Evolutionary conservation across 2,113 vertebrate genomes (phyloP), one percentile per base, ranked within the genome.

Genomic region (Aegithalos caudatus): DNA sequence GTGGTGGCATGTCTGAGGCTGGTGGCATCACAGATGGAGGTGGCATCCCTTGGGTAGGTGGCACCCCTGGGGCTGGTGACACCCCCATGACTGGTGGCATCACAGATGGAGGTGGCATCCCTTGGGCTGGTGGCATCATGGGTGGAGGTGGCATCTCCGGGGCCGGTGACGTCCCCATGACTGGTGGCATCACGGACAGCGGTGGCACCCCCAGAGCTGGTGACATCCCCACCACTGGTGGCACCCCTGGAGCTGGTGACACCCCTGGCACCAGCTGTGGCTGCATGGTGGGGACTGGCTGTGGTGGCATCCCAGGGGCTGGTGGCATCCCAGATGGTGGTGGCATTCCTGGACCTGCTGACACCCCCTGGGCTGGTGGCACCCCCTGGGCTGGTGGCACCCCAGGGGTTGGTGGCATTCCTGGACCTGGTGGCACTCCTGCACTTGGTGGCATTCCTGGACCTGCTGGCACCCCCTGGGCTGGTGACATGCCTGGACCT

Each of bases 401-500:
- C 12, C 40, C 40, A 11, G 40, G 40, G 12, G 10, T 12, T 40
- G 71, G 31, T 56, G 51, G 17, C 51, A 44, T 1, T 10, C 21
- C 66, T 1, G 0, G 33, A 2, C 7, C 47, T 12, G 48, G 14
- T 70, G 67, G 0, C 47, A 69, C 6, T 29, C 29, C 29, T 7
- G 7, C 23, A 7, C 7, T n/a, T 19, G 29, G 29, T 72, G 69
- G 1, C 69, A 54, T 19, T 11, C n/a, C 64, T 0, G 2, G 13
- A 2, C 35, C 17, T 25, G 44, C 23, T 67, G 65, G 0, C 33
- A 48, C 3, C 5, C 65, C 65, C 0, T 1, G 13, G 3, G 10
- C 45, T 21, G 24, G 19, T 29, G 66, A 3, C 50, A 51, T 10
- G 6, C 50, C 50, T 6, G 16, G 7, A 10, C 9, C 51, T 53